Conservation (phyloP, 2,888 invertebrate species). For the Nudaria mundana region DNA sequence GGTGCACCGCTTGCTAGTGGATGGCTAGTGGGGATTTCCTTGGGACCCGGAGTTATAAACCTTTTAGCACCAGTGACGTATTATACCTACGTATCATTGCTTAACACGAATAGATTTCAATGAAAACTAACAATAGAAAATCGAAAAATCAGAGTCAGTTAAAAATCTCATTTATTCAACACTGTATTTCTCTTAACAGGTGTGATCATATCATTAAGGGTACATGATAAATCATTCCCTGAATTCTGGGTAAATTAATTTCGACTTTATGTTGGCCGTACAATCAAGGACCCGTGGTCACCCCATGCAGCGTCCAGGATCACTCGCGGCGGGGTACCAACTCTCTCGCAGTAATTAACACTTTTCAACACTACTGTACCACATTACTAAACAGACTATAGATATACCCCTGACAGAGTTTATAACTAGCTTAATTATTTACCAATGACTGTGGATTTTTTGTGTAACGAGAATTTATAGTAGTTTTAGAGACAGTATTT, state of each 20-base stretch:
- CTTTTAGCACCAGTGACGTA: too few species aligned
- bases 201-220: conserved; percentile 24
- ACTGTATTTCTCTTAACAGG: conserved; percentile 13
- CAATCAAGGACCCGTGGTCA: conserved; percentile 37
- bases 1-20: too few species aligned
- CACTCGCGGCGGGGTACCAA: conserved; percentile 50
- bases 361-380: conserved; percentile 44
- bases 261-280: conserved; percentile 34
- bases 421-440: conserved; percentile 49
- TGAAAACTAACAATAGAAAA: too few species aligned
- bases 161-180: too few species aligned
- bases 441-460: conserved; percentile 31
- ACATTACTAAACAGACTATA: conserved; percentile 43
- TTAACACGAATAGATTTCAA: too few species aligned
- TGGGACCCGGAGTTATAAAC: too few species aligned
- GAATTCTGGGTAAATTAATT: conserved; percentile 8
- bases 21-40: too few species aligned
- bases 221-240: conserved; percentile 10
- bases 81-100: too few species aligned
- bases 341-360: conserved; percentile 57
- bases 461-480: conserved; percentile 10
- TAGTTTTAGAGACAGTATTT: too few species aligned
- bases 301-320: conserved; percentile 55
- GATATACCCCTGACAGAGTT: conserved; percentile 48
- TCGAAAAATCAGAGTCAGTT: too few species aligned